Conservation (phyloP, 2,797 vertebrate species). For the Chrosomus eos region DNA sequence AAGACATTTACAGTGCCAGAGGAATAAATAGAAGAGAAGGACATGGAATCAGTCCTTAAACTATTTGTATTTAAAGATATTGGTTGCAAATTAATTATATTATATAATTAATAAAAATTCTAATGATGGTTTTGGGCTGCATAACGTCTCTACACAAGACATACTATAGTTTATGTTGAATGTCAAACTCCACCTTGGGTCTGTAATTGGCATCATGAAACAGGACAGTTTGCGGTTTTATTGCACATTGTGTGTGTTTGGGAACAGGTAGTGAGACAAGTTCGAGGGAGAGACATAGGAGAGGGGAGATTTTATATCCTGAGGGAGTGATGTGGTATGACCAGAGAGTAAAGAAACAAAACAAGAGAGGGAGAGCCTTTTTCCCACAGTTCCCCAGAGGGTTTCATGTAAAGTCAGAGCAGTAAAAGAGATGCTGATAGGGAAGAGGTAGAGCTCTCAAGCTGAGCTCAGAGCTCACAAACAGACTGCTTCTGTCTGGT, state of each 20-base stretch:
- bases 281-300: slow-evolving; percentile 54
- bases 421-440: slow-evolving; percentile 75
- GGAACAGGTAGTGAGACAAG: slow-evolving; percentile 20
- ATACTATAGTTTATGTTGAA: neutral
- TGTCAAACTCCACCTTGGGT: slow-evolving; percentile 24
- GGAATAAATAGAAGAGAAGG: slow-evolving; percentile 64
- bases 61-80: slow-evolving; percentile 43
- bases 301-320: slow-evolving; percentile 78
- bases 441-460: slow-evolving; percentile 49
- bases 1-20: slow-evolving; percentile 87
- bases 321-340: slow-evolving; percentile 65
- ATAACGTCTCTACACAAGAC: neutral
- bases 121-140: neutral
- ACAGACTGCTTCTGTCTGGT: slow-evolving; percentile 51
- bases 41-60: slow-evolving; percentile 32
- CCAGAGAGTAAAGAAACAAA: slow-evolving; percentile 77
- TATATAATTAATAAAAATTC: neutral
- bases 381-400: slow-evolving; percentile 86
- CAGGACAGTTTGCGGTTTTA: slow-evolving; percentile 45
- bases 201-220: slow-evolving; percentile 44
- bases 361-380: slow-evolving; percentile 74
- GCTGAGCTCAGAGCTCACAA: slow-evolving; percentile 37
- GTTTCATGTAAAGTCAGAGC: slow-evolving; percentile 83
- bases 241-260: slow-evolving; percentile 68
- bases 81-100: neutral